phyloP scores from a whole-genome alignment of 2,113 vertebrate genomes.

The Nettapus auritus region DNA sequence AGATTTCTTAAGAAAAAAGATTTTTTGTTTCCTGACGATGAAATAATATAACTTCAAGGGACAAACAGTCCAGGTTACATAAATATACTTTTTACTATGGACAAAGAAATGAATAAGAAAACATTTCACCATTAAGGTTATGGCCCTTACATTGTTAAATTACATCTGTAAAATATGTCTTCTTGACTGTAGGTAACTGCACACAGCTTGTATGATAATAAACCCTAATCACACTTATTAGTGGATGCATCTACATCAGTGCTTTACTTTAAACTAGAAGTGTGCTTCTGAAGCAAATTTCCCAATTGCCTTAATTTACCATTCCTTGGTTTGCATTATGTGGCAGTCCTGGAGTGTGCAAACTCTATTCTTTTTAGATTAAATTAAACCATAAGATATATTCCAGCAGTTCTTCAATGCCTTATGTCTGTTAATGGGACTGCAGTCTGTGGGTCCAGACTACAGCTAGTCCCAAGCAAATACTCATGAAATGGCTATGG shows the following conservation, averaged over 20 bases:
- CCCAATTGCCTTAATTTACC: not conserved
- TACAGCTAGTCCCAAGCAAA: not conserved
- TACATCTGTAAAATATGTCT: not conserved
- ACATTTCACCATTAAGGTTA: not conserved
- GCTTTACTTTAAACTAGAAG: not conserved
- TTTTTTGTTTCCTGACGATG: slow-evolving; percentile 40
- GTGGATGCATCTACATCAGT: not conserved
- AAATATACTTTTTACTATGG: slow-evolving; percentile 12
- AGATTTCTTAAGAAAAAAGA: slow-evolving; percentile 70
- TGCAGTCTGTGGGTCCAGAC: not conserved
- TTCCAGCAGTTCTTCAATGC: not conserved
- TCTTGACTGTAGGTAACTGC: not conserved
- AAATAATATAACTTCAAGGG: slow-evolving; percentile 46
- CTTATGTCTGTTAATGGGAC: not conserved
- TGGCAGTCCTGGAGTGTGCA: not conserved
- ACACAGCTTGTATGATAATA: not conserved
- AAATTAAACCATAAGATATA: not conserved
- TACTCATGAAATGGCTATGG: not conserved
- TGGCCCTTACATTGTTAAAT: not conserved
- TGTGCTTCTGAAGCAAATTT: slow-evolving; percentile 18
- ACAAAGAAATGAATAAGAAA: slow-evolving; percentile 6
- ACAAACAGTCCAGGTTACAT: slow-evolving; percentile 19
- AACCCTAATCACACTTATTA: not conserved
- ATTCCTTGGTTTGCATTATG: not conserved
- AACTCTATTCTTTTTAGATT: not conserved